phyloP scores from a whole-genome alignment of 2,888 invertebrate species.

The Xestia ashworthii region DNA sequence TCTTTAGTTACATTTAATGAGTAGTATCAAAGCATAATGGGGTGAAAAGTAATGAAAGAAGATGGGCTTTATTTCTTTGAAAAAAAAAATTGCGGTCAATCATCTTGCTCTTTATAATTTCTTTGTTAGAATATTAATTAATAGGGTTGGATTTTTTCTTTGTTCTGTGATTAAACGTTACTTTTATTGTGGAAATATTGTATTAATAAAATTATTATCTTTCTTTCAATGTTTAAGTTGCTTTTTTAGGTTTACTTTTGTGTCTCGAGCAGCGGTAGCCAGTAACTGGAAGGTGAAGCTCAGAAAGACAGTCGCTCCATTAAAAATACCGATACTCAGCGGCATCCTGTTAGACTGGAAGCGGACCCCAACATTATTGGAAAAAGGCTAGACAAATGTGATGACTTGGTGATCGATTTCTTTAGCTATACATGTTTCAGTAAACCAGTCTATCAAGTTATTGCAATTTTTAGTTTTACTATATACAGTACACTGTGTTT shows the following conservation, averaged over 20 bases:
- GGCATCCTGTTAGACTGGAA: not conserved
- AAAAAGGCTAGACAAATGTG: not conserved
- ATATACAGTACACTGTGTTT: too few relatives aligned
- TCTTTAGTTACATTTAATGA: constrained; percentile 39
- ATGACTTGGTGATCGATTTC: too few relatives aligned
- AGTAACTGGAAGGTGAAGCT: not conserved
- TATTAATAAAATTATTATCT: not conserved
- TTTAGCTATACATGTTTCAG: too few relatives aligned
- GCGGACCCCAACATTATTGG: too few relatives aligned
- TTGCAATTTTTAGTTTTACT: too few relatives aligned
- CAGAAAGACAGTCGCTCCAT: not conserved
- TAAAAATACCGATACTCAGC: not conserved
- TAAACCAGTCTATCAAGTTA: too few relatives aligned
- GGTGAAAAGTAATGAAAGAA: constrained; percentile 34
- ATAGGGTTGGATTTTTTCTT: constrained; percentile 4
- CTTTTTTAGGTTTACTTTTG: not conserved
- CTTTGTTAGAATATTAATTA: constrained; percentile 25
- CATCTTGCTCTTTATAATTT: constrained; percentile 15
- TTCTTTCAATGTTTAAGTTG: not conserved
- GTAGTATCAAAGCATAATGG: constrained; percentile 31
- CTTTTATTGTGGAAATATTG: not conserved
- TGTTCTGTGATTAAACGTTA: not conserved
- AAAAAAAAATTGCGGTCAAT: constrained; percentile 10
- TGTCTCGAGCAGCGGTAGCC: too few relatives aligned
- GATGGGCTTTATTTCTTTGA: constrained; percentile 16